phyloP scores from a whole-genome alignment of 2,113 vertebrate genomes.

The Oostethus manadensis region DNA sequence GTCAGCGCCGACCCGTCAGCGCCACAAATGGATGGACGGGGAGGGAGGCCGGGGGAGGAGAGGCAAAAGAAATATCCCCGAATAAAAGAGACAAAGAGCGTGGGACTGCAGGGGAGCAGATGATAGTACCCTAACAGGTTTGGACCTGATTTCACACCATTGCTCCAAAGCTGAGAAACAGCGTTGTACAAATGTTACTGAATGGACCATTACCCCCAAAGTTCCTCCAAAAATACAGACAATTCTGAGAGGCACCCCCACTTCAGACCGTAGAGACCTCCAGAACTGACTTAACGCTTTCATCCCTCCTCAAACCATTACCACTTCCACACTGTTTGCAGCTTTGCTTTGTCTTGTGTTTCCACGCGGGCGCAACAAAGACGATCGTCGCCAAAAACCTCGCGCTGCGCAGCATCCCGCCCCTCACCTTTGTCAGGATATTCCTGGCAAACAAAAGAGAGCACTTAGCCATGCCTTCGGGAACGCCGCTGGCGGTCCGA shows the following conservation, averaged over 20 bases:
- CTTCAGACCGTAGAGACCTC: too few species aligned
- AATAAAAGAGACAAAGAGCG: neutral
- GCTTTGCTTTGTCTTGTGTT: slow-evolving; percentile 2
- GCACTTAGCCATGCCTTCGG: slow-evolving; percentile 41
- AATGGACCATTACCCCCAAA: too few species aligned
- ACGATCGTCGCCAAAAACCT: slow-evolving; percentile 36
- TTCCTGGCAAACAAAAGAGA: slow-evolving; percentile 50
- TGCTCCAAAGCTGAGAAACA: neutral
- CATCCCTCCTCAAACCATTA: neutral
- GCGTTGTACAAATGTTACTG: too few species aligned
- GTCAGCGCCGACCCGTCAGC: slow-evolving; percentile 29
- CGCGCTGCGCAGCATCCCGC: slow-evolving; percentile 21
- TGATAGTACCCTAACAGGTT: neutral
- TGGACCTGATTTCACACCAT: neutral
- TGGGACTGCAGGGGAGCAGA: neutral
- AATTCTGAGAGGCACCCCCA: too few species aligned
- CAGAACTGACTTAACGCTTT: neutral
- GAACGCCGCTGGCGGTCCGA: slow-evolving; percentile 21
- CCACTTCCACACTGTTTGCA: slow-evolving; percentile 3
- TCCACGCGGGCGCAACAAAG: slow-evolving; percentile 17
- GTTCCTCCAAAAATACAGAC: too few species aligned
- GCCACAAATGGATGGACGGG: slow-evolving; percentile 13
- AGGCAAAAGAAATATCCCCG: neutral
- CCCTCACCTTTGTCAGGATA: slow-evolving; percentile 27
- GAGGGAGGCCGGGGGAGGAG: neutral